Evolutionary conservation across 2,797 vertebrate genomes (phyloP), one percentile per base, ranked within the genome.

Genomic region (Acrossocheilus fasciatus): DNA sequence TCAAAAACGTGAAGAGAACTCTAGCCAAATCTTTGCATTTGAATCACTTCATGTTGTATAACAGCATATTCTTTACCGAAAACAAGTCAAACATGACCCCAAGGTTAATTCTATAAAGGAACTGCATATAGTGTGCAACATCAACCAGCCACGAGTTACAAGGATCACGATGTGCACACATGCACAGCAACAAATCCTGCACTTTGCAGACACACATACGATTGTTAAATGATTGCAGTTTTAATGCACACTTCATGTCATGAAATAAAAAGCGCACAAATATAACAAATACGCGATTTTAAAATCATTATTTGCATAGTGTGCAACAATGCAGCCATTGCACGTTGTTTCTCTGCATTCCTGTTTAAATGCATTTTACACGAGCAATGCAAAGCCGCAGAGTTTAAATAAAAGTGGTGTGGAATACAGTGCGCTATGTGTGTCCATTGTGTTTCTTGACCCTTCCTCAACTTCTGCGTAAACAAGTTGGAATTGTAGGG

Each of bases 401-500:
- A 73, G 18, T 66, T 36, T 10, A 30, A 52, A 50, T 39, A 8
- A 74, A 86, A 52, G 30, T 86, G 75, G 14, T 45, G 86, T 81
- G 47, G 39, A 82, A 86, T 72, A 4, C 54, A 77, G 62, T 59
- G 78, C 57, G 34, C 52, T 20, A 81, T 82, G 34, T 26, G 66
- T 82, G 62, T 30, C 69, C 82, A 87, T 87, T 89, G 89, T 88
- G 87, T 81, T 72, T 87, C 70, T 66, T 83, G 62, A 74, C 76
- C 86, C 82, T 74, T 87, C 84, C 81, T 66, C 54, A 74, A 92
- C 76, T 92, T 91, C 89, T 79, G 86, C n/a, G 94, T 95, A 94
- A 95, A 95, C 94, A 94, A 92, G 91, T 90, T 89, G 69, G 89
- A 89, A 90, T 91, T 18, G 91, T 88, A 92, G 94, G 94, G 93